phyloP scores from a whole-genome alignment of 2,113 vertebrate species.

The Andinoacara biseriatus region DNA sequence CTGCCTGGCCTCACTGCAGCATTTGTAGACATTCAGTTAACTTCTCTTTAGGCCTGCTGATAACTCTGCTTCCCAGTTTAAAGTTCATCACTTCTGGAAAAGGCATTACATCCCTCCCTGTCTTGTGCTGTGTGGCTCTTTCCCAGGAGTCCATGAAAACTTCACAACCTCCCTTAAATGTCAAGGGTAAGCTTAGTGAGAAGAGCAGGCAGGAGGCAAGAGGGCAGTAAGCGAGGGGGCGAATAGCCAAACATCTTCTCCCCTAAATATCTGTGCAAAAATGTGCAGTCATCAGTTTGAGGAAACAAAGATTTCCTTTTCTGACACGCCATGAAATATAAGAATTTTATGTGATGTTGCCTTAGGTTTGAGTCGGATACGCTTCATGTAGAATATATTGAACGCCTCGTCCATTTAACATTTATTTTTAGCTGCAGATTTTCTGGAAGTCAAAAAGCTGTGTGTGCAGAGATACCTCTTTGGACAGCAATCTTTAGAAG shows the following conservation, averaged over 20 bases:
- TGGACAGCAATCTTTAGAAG: constrained; percentile 47
- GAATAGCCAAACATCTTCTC: not conserved
- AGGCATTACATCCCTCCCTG: constrained; percentile 53
- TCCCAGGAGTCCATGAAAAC: constrained; percentile 56
- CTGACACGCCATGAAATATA: not conserved
- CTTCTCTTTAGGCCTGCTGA: constrained; percentile 9
- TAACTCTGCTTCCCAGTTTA: constrained; percentile 58
- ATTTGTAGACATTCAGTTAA: constrained; percentile 17
- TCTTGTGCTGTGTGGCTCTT: constrained; percentile 33
- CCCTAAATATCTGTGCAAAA: not conserved
- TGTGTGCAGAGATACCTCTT: constrained; percentile 24
- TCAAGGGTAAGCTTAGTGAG: constrained; percentile 58
- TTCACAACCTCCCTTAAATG: constrained; percentile 52
- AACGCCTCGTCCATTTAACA: not conserved
- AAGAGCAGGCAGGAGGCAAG: constrained; percentile 42
- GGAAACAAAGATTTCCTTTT: not conserved
- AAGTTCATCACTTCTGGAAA: constrained; percentile 56
- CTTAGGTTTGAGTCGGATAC: not conserved
- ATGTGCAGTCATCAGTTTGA: constrained; percentile 15
- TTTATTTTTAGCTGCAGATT: not conserved
- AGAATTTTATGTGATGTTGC: not conserved
- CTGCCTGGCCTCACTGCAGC: not conserved
- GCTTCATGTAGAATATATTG: not conserved
- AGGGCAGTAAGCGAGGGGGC: not conserved
- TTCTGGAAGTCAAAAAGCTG: not conserved